Conservation (phyloP, 2,113 vertebrate species). For the Triplophysa rosa region DNA sequence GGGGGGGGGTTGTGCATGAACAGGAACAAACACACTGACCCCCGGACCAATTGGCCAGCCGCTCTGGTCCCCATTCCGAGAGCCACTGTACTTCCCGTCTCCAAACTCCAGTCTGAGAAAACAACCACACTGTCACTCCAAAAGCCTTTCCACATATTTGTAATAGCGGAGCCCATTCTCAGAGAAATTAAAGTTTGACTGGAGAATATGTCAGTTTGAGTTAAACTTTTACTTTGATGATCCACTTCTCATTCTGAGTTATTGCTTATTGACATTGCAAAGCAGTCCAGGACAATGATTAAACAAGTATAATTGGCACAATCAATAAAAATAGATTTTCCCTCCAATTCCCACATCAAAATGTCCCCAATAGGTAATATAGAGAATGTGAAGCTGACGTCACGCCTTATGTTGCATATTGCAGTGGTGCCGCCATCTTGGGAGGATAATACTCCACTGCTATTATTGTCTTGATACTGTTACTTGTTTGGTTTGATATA, state of each 20-base stretch:
- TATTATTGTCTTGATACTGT: no score
- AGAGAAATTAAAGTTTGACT: neutral
- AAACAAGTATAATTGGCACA: neutral
- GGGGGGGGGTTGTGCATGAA: neutral
- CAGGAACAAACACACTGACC: slow-evolving; percentile 45
- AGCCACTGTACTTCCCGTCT: slow-evolving; percentile 44
- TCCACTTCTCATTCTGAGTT: neutral
- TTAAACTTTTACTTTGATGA: neutral
- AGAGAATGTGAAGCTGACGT: neutral
- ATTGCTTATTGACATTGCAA: neutral
- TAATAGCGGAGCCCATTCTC: neutral
- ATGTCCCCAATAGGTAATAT: neutral
- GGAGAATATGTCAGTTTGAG: neutral
- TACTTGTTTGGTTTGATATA: no score
- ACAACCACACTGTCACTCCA: slow-evolving; percentile 24
- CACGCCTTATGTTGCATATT: neutral
- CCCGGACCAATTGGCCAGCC: slow-evolving; percentile 35
- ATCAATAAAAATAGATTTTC: slow-evolving; percentile 6
- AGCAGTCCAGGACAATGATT: neutral
- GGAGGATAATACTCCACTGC: no score
- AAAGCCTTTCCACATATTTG: slow-evolving; percentile 5
- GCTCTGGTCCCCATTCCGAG: slow-evolving; percentile 26
- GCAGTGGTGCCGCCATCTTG: no score
- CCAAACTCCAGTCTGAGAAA: slow-evolving; percentile 38
- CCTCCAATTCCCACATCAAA: neutral